Percentiles rank a stretch among this genome's conserved stretches.
Evolutionary conservation across 2,888 invertebrate genomes (phyloP).

Genomic region (Deilephila porcellus): DNA sequence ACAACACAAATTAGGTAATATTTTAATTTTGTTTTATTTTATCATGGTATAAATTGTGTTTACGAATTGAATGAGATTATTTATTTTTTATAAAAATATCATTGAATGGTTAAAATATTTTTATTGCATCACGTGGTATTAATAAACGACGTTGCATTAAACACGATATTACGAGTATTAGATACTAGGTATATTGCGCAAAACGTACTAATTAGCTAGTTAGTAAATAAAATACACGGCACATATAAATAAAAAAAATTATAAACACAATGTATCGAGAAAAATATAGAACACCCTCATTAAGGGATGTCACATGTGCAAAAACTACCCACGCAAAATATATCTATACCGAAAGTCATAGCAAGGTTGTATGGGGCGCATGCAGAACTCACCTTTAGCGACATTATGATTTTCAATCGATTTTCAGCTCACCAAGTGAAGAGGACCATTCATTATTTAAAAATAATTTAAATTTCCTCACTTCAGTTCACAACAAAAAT

Average conservation of each 20-base stretch:
- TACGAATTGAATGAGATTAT: too few species aligned
- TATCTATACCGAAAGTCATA: not conserved
- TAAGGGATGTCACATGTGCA: conserved; percentile 6
- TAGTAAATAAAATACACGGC: too few species aligned
- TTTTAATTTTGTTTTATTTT: too few species aligned
- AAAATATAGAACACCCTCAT: not conserved
- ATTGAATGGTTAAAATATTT: too few species aligned
- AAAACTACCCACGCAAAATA: conserved; percentile 45
- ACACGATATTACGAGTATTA: too few species aligned
- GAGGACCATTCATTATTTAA: conserved; percentile 62
- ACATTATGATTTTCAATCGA: conserved; percentile 65
- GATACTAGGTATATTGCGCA: too few species aligned
- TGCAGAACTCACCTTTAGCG: conserved; percentile 67
- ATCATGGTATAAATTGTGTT: too few species aligned
- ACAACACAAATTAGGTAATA: too few species aligned
- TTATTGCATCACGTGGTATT: too few species aligned
- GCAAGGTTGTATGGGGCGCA: conserved; percentile 23
- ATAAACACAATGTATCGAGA: not conserved
- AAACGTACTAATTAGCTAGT: too few species aligned
- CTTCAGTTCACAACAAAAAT: conserved; percentile 34
- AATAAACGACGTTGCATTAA: too few species aligned
- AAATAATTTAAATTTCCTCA: conserved; percentile 51
- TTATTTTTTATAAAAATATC: too few species aligned
- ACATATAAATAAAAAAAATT: not conserved
- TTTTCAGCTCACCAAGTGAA: conserved; percentile 58